These are phyloP conservation scores for Balaeniceps rex DNA, from an alignment of 2,113 vertebrate species.

Conservation along the genomic window DNA sequence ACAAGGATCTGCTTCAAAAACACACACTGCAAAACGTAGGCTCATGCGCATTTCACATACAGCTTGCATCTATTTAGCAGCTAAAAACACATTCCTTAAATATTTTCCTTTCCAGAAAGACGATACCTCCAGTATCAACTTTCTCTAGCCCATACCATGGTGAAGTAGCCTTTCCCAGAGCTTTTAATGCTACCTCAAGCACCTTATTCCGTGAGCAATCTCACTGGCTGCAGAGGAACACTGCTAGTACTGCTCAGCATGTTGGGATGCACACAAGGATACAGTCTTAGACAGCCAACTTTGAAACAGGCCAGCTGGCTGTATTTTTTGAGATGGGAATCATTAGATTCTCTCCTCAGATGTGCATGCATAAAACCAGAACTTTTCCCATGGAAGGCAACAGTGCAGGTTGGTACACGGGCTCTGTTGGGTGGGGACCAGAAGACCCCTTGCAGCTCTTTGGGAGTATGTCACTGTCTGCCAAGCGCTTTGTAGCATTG, in stretches of 20 bases:
- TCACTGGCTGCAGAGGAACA: neutral
- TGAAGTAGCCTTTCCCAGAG: neutral
- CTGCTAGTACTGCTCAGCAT: neutral
- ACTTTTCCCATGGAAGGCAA: neutral
- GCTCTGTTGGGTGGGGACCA: neutral
- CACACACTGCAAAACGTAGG: neutral
- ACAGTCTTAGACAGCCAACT: neutral
- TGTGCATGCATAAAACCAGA: neutral
- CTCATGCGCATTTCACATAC: neutral
- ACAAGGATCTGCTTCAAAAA: neutral
- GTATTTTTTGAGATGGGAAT: neutral
- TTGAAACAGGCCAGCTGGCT: neutral
- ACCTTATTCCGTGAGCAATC: neutral
- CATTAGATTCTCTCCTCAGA: neutral
- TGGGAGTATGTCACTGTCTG: neutral
- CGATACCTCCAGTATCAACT: neutral
- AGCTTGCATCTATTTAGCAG: neutral
- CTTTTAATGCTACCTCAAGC: neutral
- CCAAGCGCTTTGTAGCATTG: neutral
- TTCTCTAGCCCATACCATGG: neutral
- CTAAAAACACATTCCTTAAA: neutral
- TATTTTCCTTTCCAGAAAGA: conserved; percentile 23
- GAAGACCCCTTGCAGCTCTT: neutral
- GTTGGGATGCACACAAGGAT: neutral
- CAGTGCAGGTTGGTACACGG: neutral